phyloP scores from a whole-genome alignment of 1,140 invertebrate genomes.

The Euwallacea fornicatus region DNA sequence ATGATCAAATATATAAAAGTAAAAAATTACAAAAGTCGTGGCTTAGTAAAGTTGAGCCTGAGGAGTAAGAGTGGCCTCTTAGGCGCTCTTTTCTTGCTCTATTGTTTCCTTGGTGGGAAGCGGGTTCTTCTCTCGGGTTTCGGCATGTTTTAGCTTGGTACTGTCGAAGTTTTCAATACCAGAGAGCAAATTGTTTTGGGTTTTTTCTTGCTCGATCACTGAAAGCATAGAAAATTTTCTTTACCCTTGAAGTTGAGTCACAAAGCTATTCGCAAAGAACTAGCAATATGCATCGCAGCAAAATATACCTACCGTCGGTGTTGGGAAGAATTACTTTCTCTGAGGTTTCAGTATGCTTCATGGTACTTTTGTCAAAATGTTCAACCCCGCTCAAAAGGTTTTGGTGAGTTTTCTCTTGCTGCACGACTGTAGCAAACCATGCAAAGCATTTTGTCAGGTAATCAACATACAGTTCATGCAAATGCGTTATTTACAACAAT shows the following conservation, averaged over 20 bases:
- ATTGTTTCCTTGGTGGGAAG: constrained; percentile 78
- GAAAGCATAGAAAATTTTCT: constrained; percentile 47
- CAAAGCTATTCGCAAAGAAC: neutral
- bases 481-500: too few relatives aligned
- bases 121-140: constrained; percentile 88
- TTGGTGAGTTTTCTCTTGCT: constrained; percentile 69
- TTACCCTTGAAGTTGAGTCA: neutral
- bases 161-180: constrained; percentile 88
- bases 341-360: constrained; percentile 74
- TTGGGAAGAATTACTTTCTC: constrained; percentile 78
- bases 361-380: constrained; percentile 68
- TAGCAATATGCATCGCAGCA: too few relatives aligned
- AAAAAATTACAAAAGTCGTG: constrained; percentile 48
- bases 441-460: neutral
- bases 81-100: constrained; percentile 66
- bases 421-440: constrained; percentile 54
- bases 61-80: constrained; percentile 21
- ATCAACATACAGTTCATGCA: too few relatives aligned
- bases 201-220: constrained; percentile 87
- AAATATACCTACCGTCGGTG: constrained; percentile 62
- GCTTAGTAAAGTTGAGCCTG: constrained; percentile 37
- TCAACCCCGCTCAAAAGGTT: constrained; percentile 70
- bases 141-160: constrained; percentile 82
- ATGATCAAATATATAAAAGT: constrained; percentile 47
- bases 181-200: constrained; percentile 80